Evolutionary conservation across 2,113 vertebrate species (phyloP).

Genomic region (Etia nguti): DNA sequence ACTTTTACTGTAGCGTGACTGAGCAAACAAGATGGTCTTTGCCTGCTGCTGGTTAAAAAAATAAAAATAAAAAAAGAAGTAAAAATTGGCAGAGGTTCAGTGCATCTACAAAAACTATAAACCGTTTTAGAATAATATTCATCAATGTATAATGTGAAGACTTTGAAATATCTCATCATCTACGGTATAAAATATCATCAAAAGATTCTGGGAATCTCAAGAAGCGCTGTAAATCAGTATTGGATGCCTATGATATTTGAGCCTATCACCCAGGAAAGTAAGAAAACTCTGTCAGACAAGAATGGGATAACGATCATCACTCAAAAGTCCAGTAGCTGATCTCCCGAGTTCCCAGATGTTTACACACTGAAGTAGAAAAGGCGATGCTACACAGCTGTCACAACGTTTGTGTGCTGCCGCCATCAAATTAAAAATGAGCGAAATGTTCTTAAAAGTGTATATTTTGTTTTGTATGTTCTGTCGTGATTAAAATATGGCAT

Average conservation of each 20-base stretch:
- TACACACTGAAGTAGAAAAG: neutral
- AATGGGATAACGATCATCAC: neutral
- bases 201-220: neutral
- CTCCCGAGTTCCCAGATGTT: neutral
- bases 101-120: neutral
- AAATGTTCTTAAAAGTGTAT: neutral
- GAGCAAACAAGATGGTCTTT: neutral
- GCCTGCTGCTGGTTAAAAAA: neutral
- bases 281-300: neutral
- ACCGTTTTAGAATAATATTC: neutral
- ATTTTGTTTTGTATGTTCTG: neutral
- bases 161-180: neutral
- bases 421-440: neutral
- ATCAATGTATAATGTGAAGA: neutral
- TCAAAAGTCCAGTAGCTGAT: neutral
- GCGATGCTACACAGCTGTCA: neutral
- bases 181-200: neutral
- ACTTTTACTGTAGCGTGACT: neutral
- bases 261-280: neutral
- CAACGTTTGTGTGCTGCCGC: neutral
- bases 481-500: neutral
- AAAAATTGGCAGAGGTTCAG: neutral
- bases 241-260: neutral
- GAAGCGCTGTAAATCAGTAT: neutral
- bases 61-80: accelerated